Percentiles rank a stretch among this genome's conserved stretches.
Conservation (phyloP, 2,888 invertebrate species). For the Acleris holmiana region DNA sequence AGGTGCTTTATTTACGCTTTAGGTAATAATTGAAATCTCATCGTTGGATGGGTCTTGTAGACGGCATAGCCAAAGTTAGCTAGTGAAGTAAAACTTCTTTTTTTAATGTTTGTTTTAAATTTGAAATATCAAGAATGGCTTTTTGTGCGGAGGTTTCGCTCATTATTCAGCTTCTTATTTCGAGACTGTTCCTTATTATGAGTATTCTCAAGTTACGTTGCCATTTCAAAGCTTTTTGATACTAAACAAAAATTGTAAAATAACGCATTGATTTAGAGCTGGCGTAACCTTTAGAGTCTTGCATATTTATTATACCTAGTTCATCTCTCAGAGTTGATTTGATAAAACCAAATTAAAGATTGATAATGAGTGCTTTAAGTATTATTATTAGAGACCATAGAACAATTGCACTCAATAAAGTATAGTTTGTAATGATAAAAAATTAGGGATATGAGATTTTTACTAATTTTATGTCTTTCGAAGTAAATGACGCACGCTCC, state of each 20-base stretch:
- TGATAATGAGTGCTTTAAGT: constrained; percentile 79
- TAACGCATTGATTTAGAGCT: constrained; percentile 70
- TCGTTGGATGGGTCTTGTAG: constrained; percentile 63
- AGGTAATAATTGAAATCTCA: constrained; percentile 64
- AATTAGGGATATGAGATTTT: constrained; percentile 79
- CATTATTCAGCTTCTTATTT: constrained; percentile 41
- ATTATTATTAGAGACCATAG: constrained; percentile 73
- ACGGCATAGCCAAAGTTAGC: constrained; percentile 82
- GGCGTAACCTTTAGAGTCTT: constrained; percentile 76
- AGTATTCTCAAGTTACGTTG: constrained; percentile 52
- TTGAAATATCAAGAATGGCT: constrained; percentile 19
- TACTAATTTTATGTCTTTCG: constrained; percentile 75
- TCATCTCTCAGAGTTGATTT: constrained; percentile 66
- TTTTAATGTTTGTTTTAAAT: constrained; percentile 49
- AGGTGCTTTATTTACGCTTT: constrained; percentile 79
- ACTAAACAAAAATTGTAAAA: constrained; percentile 59
- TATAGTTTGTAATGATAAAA: constrained; percentile 71
- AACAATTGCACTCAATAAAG: constrained; percentile 68
- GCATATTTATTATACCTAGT: constrained; percentile 64
- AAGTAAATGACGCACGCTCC: constrained; percentile 79
- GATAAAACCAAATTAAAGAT: constrained; percentile 73
- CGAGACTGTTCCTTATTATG: constrained; percentile 38
- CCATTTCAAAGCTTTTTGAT: constrained; percentile 59
- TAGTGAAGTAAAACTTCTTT: constrained; percentile 76
- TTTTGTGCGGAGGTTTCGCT: constrained; percentile 22